Conservation (phyloP, 2,797 vertebrate species). For the Acanthis flammea region DNA sequence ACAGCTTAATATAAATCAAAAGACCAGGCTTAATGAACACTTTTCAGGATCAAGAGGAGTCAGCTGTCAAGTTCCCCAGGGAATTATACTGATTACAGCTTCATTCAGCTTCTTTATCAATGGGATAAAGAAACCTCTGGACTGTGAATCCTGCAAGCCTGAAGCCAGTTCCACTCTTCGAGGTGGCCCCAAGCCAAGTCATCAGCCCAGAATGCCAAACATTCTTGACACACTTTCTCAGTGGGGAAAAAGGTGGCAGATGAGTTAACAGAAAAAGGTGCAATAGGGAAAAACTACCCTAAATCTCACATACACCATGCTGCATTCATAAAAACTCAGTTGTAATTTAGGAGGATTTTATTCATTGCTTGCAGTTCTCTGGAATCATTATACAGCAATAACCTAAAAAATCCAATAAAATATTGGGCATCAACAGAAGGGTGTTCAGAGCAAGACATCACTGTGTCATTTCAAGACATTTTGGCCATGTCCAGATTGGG, state of each 20-base stretch:
- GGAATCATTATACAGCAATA: neutral
- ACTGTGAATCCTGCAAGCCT: neutral
- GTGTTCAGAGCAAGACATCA: neutral
- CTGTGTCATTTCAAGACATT: neutral
- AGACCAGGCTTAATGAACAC: neutral
- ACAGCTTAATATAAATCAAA: neutral
- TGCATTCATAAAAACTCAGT: neutral
- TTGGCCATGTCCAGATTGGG: neutral
- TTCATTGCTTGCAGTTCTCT: rapidly evolving
- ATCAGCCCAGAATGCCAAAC: neutral
- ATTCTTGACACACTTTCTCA: neutral
- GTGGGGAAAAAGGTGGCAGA: neutral
- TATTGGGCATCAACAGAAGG: neutral
- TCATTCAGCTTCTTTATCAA: neutral
- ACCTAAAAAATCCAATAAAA: neutral
- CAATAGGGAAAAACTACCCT: neutral
- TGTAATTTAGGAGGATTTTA: neutral
- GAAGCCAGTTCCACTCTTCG: neutral
- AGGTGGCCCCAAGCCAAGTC: neutral
- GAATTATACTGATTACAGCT: neutral
- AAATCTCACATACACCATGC: neutral
- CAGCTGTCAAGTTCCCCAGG: neutral
- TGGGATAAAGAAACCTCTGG: neutral
- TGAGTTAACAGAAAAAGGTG: neutral
- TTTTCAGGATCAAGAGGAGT: neutral